Evolutionary conservation across 2,888 invertebrate genomes (phyloP), one percentile per base, ranked within the genome.

Genomic region (Dicycla oo): DNA sequence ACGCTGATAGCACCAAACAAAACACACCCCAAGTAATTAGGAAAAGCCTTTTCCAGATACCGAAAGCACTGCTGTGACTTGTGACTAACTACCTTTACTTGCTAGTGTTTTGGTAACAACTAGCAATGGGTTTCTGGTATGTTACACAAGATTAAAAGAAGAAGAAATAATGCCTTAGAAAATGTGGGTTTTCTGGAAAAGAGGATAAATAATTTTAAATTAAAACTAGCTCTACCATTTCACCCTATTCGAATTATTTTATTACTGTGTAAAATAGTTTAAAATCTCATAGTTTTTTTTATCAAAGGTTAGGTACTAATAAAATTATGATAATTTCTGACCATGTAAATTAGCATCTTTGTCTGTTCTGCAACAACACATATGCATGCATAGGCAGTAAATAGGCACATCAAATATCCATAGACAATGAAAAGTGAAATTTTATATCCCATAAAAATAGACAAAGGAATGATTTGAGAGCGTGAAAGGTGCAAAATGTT

Each of bases 11-110:
- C 94, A 92, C 94, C 95, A 95, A 94, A 95, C 96, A 96, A 95
- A 95, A 95, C 95, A 93, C 92, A 95, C 95, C 94, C 94, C 92
- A 94, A 95, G 94, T 95, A 95, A 96, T 95, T 96, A 95, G 95
- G 93, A 91, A 95, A 95, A 95, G 94, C 94, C 95, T 95, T 95
- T 94, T 94, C 93, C 93, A 94, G 94, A 94, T 95, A 94, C 91
- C 91, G 93, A 94, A 93, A 95, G 94, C 91, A 94, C 93, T 94
- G 88, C 72, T 63, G 88, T 90, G 90, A 91, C 91, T 90, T 88
- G 88, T 88, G 26, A 51, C 84, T 82, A 73, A 79, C 73, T 80
- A 63, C 47, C 60, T 71, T n/a, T n/a, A 56, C 74, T 78, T 76
- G 7, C 58, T 49, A 75, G 64, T 72, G 54, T 74, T 73, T 72